phyloP scores from a whole-genome alignment of 2,113 vertebrate genomes.

The Siniperca knerii region DNA sequence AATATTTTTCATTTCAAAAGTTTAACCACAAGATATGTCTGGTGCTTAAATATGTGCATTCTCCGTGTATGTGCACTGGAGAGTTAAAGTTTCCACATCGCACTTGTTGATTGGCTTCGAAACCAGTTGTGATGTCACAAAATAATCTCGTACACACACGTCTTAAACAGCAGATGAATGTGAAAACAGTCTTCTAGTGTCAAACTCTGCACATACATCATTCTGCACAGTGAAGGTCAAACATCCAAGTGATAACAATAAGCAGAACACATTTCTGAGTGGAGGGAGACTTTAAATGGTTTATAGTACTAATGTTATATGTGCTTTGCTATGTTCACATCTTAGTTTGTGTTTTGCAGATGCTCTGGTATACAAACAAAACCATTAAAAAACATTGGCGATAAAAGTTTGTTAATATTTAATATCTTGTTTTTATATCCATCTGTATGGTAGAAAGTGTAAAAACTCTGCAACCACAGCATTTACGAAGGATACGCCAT shows the following conservation, averaged over 20 bases:
- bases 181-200: too few species aligned
- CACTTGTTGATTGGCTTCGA: neutral
- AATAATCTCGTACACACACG: neutral
- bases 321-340: neutral
- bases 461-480: neutral
- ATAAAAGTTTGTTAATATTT: neutral
- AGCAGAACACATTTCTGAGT: neutral
- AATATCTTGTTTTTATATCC: neutral
- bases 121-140: neutral
- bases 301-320: neutral
- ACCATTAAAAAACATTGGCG: too few species aligned
- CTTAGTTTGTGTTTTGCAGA: neutral
- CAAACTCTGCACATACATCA: too few species aligned
- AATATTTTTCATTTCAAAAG: too few species aligned
- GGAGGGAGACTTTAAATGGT: neutral
- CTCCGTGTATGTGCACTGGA: neutral
- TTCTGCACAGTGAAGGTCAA: neutral
- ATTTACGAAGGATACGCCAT: neutral
- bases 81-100: neutral
- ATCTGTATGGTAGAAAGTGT: neutral
- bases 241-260: neutral
- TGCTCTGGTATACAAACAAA: too few species aligned
- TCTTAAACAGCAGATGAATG: neutral
- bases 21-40: too few species aligned
- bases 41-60: too few species aligned